A percentile compares a stretch with the other conserved stretches of the same genome.
Conservation (phyloP, 2,888 invertebrate genomes). For the Lomographa bimaculata region DNA sequence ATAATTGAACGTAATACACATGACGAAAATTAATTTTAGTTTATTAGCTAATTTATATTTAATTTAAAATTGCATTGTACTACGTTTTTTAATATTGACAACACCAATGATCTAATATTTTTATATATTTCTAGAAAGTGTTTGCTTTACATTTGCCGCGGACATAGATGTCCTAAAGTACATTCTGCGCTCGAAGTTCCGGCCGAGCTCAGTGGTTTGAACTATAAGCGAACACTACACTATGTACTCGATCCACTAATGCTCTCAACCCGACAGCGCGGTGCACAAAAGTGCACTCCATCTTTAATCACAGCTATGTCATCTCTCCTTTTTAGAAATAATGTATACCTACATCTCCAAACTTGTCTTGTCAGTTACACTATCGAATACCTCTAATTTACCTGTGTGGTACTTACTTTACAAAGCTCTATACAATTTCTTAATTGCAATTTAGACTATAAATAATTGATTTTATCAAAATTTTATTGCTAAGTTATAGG, state of each 20-base stretch:
- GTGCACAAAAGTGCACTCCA: constrained; percentile 75
- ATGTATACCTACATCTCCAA: constrained; percentile 54
- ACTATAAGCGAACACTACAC: constrained; percentile 24
- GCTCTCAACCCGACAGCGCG: constrained; percentile 49
- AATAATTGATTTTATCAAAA: constrained; percentile 83
- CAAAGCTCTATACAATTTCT: constrained; percentile 83
- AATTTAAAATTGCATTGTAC: constrained; percentile 70
- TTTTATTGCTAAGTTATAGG: constrained; percentile 73
- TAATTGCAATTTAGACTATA: constrained; percentile 77
- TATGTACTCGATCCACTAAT: constrained; percentile 7
- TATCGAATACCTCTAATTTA: constrained; percentile 72
- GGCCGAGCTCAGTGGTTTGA: constrained; percentile 2
- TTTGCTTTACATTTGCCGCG: constrained; percentile 57
- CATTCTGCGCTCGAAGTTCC: constrained; percentile 1
- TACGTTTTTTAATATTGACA: constrained; percentile 67
- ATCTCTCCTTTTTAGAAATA: constrained; percentile 69
- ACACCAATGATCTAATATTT: constrained; percentile 64
- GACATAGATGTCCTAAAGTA: constrained; percentile 23
- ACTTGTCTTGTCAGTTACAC: constrained; percentile 58
- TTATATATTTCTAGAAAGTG: constrained; percentile 44
- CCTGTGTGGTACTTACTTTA: constrained; percentile 80
- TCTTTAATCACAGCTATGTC: constrained; percentile 80
- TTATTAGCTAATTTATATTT: constrained; percentile 50
- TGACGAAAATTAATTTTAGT: constrained; percentile 58
- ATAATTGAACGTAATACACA: constrained; percentile 60